These are phyloP conservation scores for Rotaria socialis DNA, from an alignment of 2,888 invertebrate species.

Conservation along the genomic window DNA sequence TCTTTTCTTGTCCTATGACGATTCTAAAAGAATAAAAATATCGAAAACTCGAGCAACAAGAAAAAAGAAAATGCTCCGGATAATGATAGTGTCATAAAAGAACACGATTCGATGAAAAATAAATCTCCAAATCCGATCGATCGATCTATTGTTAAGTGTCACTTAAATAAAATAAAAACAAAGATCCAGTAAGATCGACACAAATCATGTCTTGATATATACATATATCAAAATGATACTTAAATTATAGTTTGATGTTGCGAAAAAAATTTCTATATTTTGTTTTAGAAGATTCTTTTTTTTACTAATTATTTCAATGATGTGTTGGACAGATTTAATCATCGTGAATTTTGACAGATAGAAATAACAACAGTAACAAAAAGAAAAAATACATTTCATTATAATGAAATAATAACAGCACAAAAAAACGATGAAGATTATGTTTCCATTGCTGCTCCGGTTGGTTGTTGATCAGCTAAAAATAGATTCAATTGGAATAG, in stretches of 20 bases:
- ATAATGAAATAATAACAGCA: no score
- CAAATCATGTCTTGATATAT: no score
- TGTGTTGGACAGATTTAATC: neutral
- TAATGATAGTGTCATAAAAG: neutral
- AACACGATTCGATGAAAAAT: neutral
- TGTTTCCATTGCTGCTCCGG: neutral
- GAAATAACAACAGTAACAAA: neutral
- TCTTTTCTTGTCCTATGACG: neutral
- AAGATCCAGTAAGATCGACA: no score
- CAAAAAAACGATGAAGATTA: neutral
- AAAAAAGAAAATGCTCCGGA: neutral
- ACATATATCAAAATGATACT: no score
- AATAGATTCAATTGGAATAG: slow-evolving; percentile 48
- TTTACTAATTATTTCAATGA: neutral
- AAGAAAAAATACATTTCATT: no score
- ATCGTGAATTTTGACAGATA: neutral
- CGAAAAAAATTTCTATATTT: no score
- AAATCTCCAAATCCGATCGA: neutral
- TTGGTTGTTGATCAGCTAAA: slow-evolving; percentile 60
- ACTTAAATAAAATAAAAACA: no score
- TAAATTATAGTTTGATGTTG: no score
- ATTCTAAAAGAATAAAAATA: neutral
- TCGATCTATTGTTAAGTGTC: no score
- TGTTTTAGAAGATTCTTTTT: neutral
- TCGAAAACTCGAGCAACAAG: neutral